Conservation (phyloP, 35 echinoderm and acorn worm genomes). For the Apostichopus californicus region DNA sequence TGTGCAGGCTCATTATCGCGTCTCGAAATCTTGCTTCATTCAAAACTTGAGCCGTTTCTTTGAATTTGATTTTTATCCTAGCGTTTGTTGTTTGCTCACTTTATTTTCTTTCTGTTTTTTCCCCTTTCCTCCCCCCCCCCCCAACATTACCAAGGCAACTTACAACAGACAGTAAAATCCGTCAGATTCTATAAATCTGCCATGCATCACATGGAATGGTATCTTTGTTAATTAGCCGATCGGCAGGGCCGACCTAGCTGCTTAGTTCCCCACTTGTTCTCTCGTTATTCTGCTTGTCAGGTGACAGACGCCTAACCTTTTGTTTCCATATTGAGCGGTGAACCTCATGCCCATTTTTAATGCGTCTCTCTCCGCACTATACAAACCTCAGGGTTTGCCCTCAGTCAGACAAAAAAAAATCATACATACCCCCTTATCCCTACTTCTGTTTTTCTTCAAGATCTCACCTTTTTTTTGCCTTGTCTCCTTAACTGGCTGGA, state of each 20-base stretch:
- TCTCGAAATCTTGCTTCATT: too few species aligned
- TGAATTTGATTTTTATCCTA: too few species aligned
- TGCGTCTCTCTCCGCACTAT: neutral
- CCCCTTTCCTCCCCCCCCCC: neutral
- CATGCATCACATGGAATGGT: neutral
- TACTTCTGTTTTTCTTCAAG: constrained; percentile 3
- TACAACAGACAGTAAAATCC: neutral
- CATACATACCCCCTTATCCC: neutral
- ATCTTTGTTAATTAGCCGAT: constrained; percentile 56
- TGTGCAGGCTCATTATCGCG: too few species aligned
- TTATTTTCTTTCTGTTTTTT: too few species aligned
- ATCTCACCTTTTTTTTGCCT: constrained; percentile 15
- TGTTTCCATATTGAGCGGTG: constrained; percentile 47
- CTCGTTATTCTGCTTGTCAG: constrained; percentile 19
- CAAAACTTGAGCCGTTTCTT: too few species aligned
- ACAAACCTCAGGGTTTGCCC: constrained; percentile 41
- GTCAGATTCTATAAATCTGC: neutral
- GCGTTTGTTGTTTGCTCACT: too few species aligned
- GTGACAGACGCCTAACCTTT: constrained; percentile 33
- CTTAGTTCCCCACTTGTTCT: constrained; percentile 15
- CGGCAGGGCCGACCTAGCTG: neutral
- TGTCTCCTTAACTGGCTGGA: constrained; percentile 7
- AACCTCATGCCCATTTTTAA: constrained; percentile 29
- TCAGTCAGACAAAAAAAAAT: neutral
- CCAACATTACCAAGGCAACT: neutral